Base-by-base conservation (phyloP, 2,888 invertebrate genomes). In the Tribolium freemani region DNA sequence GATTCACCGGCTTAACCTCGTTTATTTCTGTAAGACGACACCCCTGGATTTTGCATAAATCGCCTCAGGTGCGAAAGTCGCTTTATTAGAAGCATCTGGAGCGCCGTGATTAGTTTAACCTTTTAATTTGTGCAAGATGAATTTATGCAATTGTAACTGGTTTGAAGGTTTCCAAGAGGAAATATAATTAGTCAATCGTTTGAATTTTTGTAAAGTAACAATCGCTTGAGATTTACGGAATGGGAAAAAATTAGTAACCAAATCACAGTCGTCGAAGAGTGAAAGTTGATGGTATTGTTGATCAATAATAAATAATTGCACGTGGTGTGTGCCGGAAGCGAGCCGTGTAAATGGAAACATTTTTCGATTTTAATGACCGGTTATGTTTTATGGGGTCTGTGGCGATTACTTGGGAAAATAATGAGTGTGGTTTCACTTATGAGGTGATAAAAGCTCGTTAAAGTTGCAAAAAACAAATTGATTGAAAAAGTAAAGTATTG, bases 71-170 rank as follows among this genome's bases (percentile, higher is more conserved):
- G 63, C 31, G 63, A 63, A 63, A 51, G 63, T 63, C 44, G 11
- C 10, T 30, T 31, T 56, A 38, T 30, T 56, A 13, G 20, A 45
- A 38, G 21, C 64, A 64, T 45, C 64, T 64, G 53, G 64, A 64
- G 53, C 54, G 53, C 44, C 26, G 48, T 30, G 63, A 51, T n/a
- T 46, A 38, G 13, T 53, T 63, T 50, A 54, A 64, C 64, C 64
- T 64, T 64, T 64, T 16, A 10, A 54, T n/a, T 64, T 64, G 64
- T 45, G 53, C 64, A 64, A 64, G 38, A 9, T n/a, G 38, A 45
- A 64, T 64, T 64, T 64, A 64, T 64, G 64, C 44, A 64, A 64
- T 45, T 64, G 53, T 53, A 64, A 45, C 64, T 63, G 5, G 53
- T n/a, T 31, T 44, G 54, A 54, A 64, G 54, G 64, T 45, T 54